Conservation (phyloP, 53 echinoderm and acorn worm genomes). For the Zoroaster sp. region DNA sequence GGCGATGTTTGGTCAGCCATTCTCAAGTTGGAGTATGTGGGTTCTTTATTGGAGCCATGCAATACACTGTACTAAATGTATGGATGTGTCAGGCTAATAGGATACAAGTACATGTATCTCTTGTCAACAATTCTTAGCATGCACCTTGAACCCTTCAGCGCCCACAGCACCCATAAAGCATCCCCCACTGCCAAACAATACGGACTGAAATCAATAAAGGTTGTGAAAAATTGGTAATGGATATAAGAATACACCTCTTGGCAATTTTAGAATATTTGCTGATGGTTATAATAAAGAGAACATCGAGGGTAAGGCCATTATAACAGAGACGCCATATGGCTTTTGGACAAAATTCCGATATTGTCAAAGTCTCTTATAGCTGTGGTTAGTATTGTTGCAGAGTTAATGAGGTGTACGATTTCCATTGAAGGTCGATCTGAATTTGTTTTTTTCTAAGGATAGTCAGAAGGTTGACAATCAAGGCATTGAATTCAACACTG, state of each 20-base stretch:
- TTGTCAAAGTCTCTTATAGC: not conserved
- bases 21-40: too few species aligned
- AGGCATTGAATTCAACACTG: not conserved
- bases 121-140: too few species aligned
- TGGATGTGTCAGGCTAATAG: too few species aligned
- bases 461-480: not conserved
- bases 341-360: not conserved
- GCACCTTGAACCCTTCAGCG: too few species aligned
- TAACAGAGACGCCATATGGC: conserved; percentile 3
- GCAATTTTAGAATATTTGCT: conserved; percentile 14
- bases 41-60: too few species aligned
- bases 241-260: not conserved
- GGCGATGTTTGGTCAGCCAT: too few species aligned
- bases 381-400: conserved; percentile 6
- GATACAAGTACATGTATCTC: too few species aligned
- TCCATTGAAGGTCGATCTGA: not conserved
- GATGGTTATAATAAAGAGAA: too few species aligned
- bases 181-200: not conserved
- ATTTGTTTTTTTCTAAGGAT: not conserved
- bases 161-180: too few species aligned
- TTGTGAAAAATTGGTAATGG: too few species aligned
- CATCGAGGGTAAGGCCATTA: not conserved
- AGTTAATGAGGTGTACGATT: not conserved
- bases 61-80: too few species aligned
- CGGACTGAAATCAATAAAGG: too few species aligned